Percentiles rank a stretch among this genome's conserved stretches.
These are phyloP conservation scores for Barbus barbus DNA, from an alignment of 2,113 vertebrate species.

Conservation along the genomic window DNA sequence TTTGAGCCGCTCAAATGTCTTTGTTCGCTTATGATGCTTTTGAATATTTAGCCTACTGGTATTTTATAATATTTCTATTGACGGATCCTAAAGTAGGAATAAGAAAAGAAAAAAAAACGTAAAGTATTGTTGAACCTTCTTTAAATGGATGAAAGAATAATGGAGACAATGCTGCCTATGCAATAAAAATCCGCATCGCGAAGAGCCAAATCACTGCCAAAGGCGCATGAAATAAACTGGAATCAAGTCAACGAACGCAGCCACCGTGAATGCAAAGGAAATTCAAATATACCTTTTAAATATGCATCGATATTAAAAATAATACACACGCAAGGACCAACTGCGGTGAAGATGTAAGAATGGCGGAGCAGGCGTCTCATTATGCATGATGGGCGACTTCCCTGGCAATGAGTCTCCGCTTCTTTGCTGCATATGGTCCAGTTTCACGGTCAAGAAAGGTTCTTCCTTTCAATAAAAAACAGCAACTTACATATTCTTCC, in stretches of 20 bases:
- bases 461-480: slow-evolving; percentile 36
- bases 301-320: slow-evolving; percentile 92
- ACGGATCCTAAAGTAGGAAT: not conserved
- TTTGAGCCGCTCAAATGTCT: slow-evolving; percentile 61
- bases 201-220: slow-evolving; percentile 17
- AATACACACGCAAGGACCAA: slow-evolving; percentile 81
- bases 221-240: not conserved
- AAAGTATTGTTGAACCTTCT: not conserved
- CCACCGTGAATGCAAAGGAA: slow-evolving; percentile 65
- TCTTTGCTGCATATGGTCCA: slow-evolving; percentile 62
- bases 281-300: slow-evolving; percentile 90
- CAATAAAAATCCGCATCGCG: not conserved
- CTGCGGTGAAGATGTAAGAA: slow-evolving; percentile 72
- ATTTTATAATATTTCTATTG: not conserved
- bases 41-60: slow-evolving; percentile 51
- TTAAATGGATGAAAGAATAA: not conserved
- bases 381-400: slow-evolving; percentile 75
- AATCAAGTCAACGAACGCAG: slow-evolving; percentile 53
- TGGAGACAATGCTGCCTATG: slow-evolving; percentile 5
- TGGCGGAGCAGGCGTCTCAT: slow-evolving; percentile 74
- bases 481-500: slow-evolving; percentile 61
- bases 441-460: slow-evolving; percentile 57
- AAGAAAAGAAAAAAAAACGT: too few relatives aligned
- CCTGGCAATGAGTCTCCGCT: slow-evolving; percentile 64
- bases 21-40: slow-evolving; percentile 68